These are phyloP conservation scores for Hemibagrus wyckioides DNA, from an alignment of 2,113 vertebrate species.

Conservation along the genomic window DNA sequence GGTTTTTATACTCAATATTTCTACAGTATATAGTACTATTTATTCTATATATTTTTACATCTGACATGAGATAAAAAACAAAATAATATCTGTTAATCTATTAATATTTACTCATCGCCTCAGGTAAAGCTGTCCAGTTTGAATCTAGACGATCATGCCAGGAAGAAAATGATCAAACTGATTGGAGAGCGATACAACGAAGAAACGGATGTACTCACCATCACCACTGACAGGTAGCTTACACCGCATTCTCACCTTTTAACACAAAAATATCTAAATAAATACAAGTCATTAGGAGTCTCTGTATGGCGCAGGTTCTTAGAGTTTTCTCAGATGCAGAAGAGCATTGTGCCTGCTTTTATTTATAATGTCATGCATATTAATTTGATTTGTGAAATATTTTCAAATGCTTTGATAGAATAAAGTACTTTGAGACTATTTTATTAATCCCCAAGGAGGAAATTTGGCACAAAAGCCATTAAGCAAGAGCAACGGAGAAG, in stretches of 20 bases:
- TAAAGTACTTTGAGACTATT: background rate
- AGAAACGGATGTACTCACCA: constrained; percentile 81
- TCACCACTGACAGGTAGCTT: constrained; percentile 81
- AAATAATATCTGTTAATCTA: background rate
- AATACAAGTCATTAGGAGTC: background rate
- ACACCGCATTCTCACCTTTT: too few relatives aligned
- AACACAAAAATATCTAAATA: background rate
- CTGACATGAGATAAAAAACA: background rate
- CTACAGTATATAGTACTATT: background rate
- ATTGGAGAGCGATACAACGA: constrained; percentile 82
- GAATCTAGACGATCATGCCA: constrained; percentile 91
- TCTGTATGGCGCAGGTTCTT: background rate
- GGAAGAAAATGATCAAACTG: constrained; percentile 90
- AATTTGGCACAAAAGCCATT: too few relatives aligned
- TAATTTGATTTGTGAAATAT: background rate
- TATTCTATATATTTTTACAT: background rate
- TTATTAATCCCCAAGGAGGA: background rate
- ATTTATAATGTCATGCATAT: background rate
- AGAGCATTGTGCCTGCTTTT: background rate
- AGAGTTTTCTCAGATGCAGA: background rate
- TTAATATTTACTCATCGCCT: background rate
- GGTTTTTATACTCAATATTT: too few relatives aligned
- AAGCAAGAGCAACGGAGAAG: too few relatives aligned
- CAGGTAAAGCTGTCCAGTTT: constrained; percentile 89
- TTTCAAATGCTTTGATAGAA: background rate